A percentile compares a stretch with the other conserved stretches of the same genome.
phyloP scores from a whole-genome alignment of 2,797 vertebrate genomes.

The Sylvilagus floridanus region DNA sequence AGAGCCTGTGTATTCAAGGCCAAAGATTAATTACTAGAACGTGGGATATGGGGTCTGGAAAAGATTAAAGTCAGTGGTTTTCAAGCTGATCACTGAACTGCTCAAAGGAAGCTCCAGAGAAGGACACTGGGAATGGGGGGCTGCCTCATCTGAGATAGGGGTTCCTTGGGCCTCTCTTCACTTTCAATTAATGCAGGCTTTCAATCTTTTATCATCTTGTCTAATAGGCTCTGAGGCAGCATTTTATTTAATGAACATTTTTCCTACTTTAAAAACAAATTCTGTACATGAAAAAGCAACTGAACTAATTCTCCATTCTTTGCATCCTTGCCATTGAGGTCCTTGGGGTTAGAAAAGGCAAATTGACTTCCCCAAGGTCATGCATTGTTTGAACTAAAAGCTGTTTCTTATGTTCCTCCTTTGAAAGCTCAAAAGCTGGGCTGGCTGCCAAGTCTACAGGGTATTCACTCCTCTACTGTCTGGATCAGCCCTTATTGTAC shows the following conservation, averaged over 20 bases:
- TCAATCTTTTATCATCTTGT: background rate
- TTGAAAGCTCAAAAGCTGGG: constrained; percentile 42
- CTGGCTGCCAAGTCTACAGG: constrained; percentile 9
- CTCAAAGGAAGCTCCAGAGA: background rate
- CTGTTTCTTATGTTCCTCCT: constrained; percentile 41
- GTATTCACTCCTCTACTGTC: background rate
- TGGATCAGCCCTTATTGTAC: background rate
- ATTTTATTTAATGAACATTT: background rate
- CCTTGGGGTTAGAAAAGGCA: background rate
- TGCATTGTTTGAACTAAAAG: constrained; percentile 56
- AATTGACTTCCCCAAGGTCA: constrained; percentile 64
- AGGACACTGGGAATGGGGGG: background rate
- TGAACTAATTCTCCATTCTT: background rate
- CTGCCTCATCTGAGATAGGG: background rate
- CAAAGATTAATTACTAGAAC: background rate
- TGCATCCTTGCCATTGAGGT: background rate
- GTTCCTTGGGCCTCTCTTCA: background rate
- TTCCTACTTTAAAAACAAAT: background rate
- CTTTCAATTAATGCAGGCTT: background rate
- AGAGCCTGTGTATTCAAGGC: background rate
- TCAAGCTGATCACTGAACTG: background rate
- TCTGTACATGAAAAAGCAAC: background rate
- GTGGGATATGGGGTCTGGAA: background rate
- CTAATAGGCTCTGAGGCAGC: background rate
- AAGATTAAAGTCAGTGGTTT: background rate